Percentiles rank a stretch among this genome's conserved stretches.
phyloP scores from a whole-genome alignment of 2,888 invertebrate genomes.

The Lithophane leautieri region DNA sequence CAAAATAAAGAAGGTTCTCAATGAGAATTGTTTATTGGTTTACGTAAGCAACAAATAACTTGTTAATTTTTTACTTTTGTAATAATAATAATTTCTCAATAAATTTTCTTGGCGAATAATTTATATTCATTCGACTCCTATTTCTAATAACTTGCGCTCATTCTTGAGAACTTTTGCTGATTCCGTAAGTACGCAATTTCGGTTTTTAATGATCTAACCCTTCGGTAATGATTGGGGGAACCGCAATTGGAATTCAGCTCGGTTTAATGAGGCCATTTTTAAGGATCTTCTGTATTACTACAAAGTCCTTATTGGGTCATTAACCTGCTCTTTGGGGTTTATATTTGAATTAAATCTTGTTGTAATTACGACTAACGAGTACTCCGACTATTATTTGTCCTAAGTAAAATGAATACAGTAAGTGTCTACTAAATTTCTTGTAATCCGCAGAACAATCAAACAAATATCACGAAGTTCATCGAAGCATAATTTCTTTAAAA shows the following conservation, averaged over 20 bases:
- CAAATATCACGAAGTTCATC: neutral
- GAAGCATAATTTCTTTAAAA: neutral
- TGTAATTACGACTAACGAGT: neutral
- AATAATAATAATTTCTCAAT: neutral
- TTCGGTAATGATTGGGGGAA: constrained; percentile 68
- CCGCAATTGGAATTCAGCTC: constrained; percentile 67
- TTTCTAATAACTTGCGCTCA: constrained; percentile 3
- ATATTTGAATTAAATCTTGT: neutral
- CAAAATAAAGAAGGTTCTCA: neutral
- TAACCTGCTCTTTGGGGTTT: constrained; percentile 1
- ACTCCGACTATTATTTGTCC: neutral
- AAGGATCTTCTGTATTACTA: constrained; percentile 17
- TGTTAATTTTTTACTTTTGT: neutral
- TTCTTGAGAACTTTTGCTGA: constrained; percentile 33
- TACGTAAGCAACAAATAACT: neutral
- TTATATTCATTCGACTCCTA: neutral
- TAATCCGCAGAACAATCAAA: neutral
- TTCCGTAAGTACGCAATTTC: constrained; percentile 52
- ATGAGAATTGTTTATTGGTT: neutral
- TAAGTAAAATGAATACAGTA: neutral
- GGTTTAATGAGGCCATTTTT: constrained; percentile 57
- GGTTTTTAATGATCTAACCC: constrained; percentile 70
- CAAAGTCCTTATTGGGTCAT: constrained; percentile 24
- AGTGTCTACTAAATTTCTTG: neutral
- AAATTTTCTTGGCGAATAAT: neutral